Conservation (phyloP, 2,797 vertebrate species). For the Helarctos malayanus region DNA sequence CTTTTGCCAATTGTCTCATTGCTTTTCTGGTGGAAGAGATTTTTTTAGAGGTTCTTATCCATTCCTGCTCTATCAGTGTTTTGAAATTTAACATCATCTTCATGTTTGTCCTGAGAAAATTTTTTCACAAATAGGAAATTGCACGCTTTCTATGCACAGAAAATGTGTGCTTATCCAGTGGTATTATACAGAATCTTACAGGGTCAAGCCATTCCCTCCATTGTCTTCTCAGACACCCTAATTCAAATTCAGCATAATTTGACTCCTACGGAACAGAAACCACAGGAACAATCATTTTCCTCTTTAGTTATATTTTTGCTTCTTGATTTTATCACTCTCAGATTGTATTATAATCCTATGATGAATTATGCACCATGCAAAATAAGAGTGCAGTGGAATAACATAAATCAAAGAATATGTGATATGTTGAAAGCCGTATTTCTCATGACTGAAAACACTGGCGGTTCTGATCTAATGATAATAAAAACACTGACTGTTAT, state of each 20-base stretch:
- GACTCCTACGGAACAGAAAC: not conserved
- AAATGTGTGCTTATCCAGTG: not conserved
- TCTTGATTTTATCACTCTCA: slow-evolving; percentile 28
- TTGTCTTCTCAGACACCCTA: not conserved
- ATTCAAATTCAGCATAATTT: not conserved
- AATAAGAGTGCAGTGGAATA: not conserved
- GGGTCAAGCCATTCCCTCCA: not conserved
- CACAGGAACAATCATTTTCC: not conserved
- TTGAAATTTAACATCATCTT: slow-evolving; percentile 18
- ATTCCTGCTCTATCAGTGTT: not conserved
- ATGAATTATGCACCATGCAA: not conserved
- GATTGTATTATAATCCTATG: not conserved
- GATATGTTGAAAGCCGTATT: not conserved
- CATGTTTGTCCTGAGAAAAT: not conserved
- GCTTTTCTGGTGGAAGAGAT: not conserved
- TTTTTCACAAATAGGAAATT: not conserved
- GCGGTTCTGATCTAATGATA: slow-evolving; percentile 25
- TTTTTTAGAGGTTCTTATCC: not conserved
- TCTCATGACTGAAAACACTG: slow-evolving; percentile 32
- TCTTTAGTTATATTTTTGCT: slow-evolving; percentile 54
- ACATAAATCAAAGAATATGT: not conserved
- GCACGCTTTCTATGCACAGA: not conserved
- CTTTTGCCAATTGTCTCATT: not conserved
- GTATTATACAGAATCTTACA: not conserved
- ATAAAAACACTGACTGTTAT: slow-evolving; percentile 52